phyloP scores from a whole-genome alignment of 2,888 invertebrate species.

The Lamproptera curius region DNA sequence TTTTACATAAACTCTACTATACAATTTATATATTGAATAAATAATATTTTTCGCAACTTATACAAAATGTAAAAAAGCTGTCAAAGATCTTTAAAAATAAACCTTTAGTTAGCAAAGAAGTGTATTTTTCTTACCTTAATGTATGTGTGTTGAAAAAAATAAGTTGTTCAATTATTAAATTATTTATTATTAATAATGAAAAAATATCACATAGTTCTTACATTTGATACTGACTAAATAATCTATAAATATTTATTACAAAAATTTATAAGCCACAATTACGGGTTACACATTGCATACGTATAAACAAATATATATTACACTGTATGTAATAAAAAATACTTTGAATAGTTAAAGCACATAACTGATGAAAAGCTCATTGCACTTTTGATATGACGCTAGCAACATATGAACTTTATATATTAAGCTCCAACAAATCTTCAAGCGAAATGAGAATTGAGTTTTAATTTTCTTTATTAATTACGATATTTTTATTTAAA shows the following conservation, averaged over 20 bases:
- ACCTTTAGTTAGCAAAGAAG: not conserved
- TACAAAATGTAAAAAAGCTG: constrained; percentile 2
- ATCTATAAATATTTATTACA: constrained; percentile 32
- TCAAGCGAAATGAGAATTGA: too few relatives aligned
- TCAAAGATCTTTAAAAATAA: constrained; percentile 3
- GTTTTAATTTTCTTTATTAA: too few relatives aligned
- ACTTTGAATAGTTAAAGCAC: not conserved
- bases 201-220: constrained; percentile 69
- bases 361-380: constrained; percentile 28
- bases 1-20: not conserved
- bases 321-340: constrained; percentile 4
- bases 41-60: constrained; percentile 1
- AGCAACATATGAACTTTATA: not conserved
- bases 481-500: too few relatives aligned
- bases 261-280: constrained; percentile 11
- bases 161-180: constrained; percentile 25
- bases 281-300: constrained; percentile 9
- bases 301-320: constrained; percentile 11
- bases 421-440: too few relatives aligned
- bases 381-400: constrained; percentile 7
- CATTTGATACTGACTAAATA: constrained; percentile 50
- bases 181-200: constrained; percentile 54
- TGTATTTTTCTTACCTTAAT: not conserved
- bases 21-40: not conserved
- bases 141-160: not conserved